These are phyloP conservation scores for Selenia dentaria DNA, from an alignment of 2,888 invertebrate species.

Conservation along the genomic window DNA sequence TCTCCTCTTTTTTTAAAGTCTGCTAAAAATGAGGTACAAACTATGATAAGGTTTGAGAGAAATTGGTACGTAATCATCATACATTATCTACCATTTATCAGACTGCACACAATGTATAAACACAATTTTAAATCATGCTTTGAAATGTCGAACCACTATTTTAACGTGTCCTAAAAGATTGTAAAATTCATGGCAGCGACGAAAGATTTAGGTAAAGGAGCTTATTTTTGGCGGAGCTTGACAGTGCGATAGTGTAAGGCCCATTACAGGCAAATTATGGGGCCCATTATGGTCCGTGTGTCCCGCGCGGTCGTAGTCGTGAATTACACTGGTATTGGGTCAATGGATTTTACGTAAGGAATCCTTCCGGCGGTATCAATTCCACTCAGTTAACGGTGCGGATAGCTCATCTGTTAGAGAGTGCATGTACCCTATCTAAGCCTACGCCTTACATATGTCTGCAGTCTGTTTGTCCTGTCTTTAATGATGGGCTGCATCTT, in stretches of 20 bases:
- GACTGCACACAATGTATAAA: too few species aligned
- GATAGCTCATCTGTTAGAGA: conserved; percentile 30
- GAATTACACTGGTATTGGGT: conserved; percentile 73
- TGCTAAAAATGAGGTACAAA: too few species aligned
- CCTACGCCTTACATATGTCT: too few species aligned
- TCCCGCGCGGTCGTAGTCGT: conserved; percentile 66
- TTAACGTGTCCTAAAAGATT: conserved; percentile 6
- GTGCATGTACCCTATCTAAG: too few species aligned
- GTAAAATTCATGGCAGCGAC: conserved; percentile 27
- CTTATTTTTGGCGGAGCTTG: conserved; percentile 79
- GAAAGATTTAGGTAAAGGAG: conserved; percentile 65
- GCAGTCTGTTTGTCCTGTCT: too few species aligned
- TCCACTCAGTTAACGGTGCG: conserved; percentile 34
- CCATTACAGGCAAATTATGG: conserved; percentile 82
- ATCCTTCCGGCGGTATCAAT: conserved; percentile 50
- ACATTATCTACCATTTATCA: too few species aligned
- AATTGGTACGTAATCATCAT: too few species aligned
- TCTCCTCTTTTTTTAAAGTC: too few species aligned
- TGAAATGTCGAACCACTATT: background rate
- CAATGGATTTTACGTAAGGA: conserved; percentile 76
- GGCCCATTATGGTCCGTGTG: conserved; percentile 77
- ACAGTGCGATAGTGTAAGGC: conserved; percentile 81
- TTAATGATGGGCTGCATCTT: too few species aligned
- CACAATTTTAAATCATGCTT: background rate
- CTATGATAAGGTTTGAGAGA: too few species aligned